phyloP scores from a whole-genome alignment of 2,888 invertebrate species.

The Lamellibrachia satsuma region DNA sequence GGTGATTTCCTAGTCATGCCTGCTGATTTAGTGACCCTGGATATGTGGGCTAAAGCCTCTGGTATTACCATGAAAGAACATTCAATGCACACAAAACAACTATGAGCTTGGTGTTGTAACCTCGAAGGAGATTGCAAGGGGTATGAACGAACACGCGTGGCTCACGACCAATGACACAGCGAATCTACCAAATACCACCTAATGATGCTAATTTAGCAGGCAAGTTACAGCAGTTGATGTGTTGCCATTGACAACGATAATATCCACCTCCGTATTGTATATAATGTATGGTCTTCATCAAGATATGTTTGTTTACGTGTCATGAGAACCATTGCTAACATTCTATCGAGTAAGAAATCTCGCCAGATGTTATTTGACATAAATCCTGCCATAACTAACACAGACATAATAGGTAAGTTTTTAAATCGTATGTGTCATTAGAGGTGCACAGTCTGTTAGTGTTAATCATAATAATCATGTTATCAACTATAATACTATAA shows the following conservation, averaged over 20 bases:
- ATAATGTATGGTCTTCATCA: neutral
- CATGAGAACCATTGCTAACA: neutral
- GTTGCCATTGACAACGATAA: constrained; percentile 12
- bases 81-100: neutral
- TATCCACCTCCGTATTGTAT: neutral
- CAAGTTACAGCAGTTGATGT: neutral
- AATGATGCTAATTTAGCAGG: constrained; percentile 12
- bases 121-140: neutral
- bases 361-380: neutral
- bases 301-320: neutral
- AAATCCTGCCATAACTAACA: neutral
- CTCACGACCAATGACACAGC: neutral
- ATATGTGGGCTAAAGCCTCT: neutral
- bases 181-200: neutral
- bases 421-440: neutral
- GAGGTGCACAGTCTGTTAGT: no score
- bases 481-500: no score
- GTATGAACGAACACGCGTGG: neutral
- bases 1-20: neutral
- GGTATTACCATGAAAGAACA: neutral
- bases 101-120: neutral
- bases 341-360: neutral
- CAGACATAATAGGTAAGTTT: neutral
- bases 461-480: no score
- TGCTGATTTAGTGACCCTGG: neutral